Evolutionary conservation across 2,113 vertebrate genomes (phyloP).

Genomic region (Terrapene triunguis): DNA sequence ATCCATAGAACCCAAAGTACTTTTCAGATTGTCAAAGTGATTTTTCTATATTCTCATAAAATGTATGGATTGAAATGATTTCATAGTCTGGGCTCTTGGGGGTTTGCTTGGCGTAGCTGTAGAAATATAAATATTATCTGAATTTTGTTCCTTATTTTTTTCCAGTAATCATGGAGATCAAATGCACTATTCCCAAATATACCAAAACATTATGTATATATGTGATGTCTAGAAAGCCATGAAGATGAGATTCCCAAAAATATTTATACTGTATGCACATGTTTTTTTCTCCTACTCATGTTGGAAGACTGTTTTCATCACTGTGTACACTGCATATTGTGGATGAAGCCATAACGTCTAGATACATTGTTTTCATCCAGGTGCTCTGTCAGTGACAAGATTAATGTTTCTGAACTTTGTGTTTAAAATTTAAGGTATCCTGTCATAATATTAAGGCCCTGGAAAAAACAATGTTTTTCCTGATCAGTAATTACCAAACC

Average conservation of each 20-base stretch:
- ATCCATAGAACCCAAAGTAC: background rate
- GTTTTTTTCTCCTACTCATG: background rate
- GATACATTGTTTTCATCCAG: background rate
- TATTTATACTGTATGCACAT: background rate
- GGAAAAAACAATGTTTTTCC: background rate
- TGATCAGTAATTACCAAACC: background rate
- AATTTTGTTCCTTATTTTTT: background rate
- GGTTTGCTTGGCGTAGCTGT: background rate
- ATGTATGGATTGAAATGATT: background rate
- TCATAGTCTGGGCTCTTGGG: background rate
- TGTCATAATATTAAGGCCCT: background rate
- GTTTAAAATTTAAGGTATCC: background rate
- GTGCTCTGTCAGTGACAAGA: no score
- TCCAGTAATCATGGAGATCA: background rate
- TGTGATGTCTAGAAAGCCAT: background rate
- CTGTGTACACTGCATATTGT: background rate
- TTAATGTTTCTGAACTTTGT: background rate
- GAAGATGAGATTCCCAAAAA: background rate
- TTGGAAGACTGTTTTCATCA: background rate
- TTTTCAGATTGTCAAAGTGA: background rate
- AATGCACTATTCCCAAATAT: no score
- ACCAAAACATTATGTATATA: no score
- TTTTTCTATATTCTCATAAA: background rate
- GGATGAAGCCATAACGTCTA: background rate
- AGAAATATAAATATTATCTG: background rate